Evolutionary conservation across 2,888 invertebrate genomes (phyloP).

Genomic region (Pachliopta kotzebuea): DNA sequence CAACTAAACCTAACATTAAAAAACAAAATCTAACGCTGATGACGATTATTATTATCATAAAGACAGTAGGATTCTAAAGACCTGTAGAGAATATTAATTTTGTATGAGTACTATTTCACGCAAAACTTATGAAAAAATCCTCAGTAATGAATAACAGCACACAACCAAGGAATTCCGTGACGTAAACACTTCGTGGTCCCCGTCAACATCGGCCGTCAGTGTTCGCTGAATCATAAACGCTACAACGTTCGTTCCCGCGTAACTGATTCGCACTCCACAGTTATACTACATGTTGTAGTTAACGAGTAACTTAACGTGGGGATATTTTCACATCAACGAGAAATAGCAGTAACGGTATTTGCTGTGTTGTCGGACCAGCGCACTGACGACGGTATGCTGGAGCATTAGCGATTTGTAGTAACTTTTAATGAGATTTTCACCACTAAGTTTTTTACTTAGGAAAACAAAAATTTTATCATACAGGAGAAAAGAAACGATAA

Average conservation of each 20-base stretch:
- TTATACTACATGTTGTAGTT: slow-evolving; percentile 13
- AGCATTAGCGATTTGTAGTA: not conserved
- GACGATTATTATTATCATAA: too few species aligned
- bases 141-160: slow-evolving; percentile 7
- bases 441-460: too few species aligned
- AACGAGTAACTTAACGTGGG: slow-evolving; percentile 8
- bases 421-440: not conserved
- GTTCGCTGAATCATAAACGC: slow-evolving; percentile 25
- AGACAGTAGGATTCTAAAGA: not conserved
- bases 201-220: slow-evolving; percentile 13
- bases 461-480: too few species aligned
- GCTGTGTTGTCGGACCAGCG: not conserved
- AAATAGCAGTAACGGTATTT: not conserved
- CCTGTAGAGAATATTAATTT: not conserved
- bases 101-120: not conserved
- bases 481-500: not conserved
- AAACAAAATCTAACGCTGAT: too few species aligned
- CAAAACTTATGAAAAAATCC: not conserved
- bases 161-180: slow-evolving; percentile 5
- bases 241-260: slow-evolving; percentile 14
- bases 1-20: too few species aligned
- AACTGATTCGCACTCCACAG: slow-evolving; percentile 20
- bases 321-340: slow-evolving; percentile 6
- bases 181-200: slow-evolving; percentile 2
- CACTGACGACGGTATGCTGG: not conserved